Conservation (phyloP, 2,797 vertebrate species). For the Poeciliopsis gracilis region DNA sequence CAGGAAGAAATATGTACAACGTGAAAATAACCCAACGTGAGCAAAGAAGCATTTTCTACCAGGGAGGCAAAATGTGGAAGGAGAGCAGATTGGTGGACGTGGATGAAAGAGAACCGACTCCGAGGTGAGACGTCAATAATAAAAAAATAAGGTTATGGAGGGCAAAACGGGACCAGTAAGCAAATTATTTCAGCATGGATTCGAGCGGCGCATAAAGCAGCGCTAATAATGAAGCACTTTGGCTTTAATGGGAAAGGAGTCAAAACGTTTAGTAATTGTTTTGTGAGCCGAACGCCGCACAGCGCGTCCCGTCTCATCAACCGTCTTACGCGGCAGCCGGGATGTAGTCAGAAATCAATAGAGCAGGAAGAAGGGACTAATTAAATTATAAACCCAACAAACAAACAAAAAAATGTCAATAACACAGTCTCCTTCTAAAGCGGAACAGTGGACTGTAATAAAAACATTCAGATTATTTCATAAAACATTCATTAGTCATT, state of each 20-base stretch:
- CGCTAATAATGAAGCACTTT: neutral
- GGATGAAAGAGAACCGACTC: slow-evolving; percentile 40
- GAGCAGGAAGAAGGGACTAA: neutral
- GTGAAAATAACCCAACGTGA: slow-evolving; percentile 12
- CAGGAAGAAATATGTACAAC: neutral
- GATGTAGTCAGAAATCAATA: neutral
- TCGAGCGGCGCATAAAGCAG: neutral
- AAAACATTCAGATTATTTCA: neutral
- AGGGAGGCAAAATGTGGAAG: slow-evolving; percentile 15
- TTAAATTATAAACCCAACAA: neutral
- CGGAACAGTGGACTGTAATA: neutral
- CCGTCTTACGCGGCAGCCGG: neutral
- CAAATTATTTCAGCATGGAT: neutral
- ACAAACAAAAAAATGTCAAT: neutral
- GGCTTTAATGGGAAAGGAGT: neutral
- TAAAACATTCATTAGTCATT: neutral
- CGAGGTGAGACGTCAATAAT: slow-evolving; percentile 14
- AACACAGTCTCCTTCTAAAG: neutral
- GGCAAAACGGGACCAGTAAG: slow-evolving; percentile 6
- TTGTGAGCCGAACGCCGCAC: neutral
- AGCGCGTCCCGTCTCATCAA: neutral
- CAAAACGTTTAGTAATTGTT: neutral
- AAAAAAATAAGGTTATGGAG: slow-evolving; percentile 7
- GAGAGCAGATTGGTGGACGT: slow-evolving; percentile 36
- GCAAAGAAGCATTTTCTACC: slow-evolving; percentile 16